phyloP scores from a whole-genome alignment of 2,797 vertebrate species.

The Mus spretus region DNA sequence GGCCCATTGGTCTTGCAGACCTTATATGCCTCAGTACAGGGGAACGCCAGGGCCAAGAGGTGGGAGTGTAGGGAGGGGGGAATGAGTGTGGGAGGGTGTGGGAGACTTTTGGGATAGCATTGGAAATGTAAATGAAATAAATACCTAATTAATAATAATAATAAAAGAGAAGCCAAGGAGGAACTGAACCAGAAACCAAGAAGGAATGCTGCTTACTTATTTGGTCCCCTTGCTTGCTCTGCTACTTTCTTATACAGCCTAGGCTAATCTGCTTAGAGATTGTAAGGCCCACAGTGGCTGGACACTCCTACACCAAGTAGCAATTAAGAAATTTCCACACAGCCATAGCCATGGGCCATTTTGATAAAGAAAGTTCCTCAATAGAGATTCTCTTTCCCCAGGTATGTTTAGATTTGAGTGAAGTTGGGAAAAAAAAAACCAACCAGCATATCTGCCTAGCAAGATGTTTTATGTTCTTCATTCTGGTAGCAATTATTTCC shows the following conservation, averaged over 20 bases:
- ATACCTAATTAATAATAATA: no score
- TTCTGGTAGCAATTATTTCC: slow-evolving; percentile 31
- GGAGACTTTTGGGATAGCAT: no score
- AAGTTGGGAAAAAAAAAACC: not conserved
- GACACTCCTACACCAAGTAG: not conserved
- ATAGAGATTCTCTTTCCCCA: not conserved
- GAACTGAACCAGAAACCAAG: not conserved
- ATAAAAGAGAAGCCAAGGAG: not conserved
- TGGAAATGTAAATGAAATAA: no score
- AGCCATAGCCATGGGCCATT: not conserved
- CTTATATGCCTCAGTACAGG: no score
- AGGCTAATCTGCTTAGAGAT: not conserved
- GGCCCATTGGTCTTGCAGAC: no score
- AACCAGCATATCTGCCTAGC: not conserved
- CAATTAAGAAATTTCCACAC: not conserved
- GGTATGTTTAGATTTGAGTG: not conserved
- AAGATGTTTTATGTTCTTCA: not conserved
- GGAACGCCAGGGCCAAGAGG: no score
- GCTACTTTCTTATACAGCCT: not conserved
- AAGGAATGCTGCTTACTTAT: not conserved
- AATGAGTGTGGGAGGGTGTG: no score
- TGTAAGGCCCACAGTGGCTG: not conserved
- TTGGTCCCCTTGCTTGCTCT: no score
- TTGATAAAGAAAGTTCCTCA: not conserved
- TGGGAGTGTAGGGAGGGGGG: no score